Conservation (phyloP, 2,113 vertebrate genomes). For the Oophaga pumilio region DNA sequence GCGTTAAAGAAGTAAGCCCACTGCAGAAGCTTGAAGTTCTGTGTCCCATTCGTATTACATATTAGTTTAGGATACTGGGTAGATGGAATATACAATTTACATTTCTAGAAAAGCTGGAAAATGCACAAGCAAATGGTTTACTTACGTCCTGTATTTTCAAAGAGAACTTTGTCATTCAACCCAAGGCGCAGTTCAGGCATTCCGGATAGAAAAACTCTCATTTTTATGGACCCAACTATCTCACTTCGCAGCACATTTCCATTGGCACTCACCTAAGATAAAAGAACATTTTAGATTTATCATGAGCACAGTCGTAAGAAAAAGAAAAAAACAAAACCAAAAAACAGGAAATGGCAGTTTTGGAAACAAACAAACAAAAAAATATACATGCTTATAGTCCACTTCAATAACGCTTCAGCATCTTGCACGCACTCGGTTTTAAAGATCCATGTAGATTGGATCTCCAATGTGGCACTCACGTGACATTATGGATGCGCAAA, state of each 20-base stretch:
- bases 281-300: neutral
- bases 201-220: slow-evolving; percentile 96
- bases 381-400: too few relatives aligned
- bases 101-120: neutral
- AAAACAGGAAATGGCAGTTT: too few relatives aligned
- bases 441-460: too few relatives aligned
- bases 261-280: slow-evolving; percentile 90
- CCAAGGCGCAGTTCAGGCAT: slow-evolving; percentile 96
- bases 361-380: too few relatives aligned
- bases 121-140: slow-evolving; percentile 56
- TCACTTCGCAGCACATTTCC: slow-evolving; percentile 94
- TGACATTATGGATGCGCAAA: too few relatives aligned
- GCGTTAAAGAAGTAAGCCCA: too few relatives aligned
- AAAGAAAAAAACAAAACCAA: too few relatives aligned
- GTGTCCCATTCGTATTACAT: too few relatives aligned
- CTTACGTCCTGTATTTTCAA: slow-evolving; percentile 98
- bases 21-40: too few relatives aligned
- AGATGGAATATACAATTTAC: neutral
- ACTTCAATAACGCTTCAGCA: too few relatives aligned
- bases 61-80: neutral
- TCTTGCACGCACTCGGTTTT: too few relatives aligned
- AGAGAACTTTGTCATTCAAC: slow-evolving; percentile 96
- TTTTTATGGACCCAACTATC: slow-evolving; percentile 97
- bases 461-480: too few relatives aligned
- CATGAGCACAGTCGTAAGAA: neutral